These are phyloP conservation scores for Chloroceryle aenea DNA, from an alignment of 2,113 vertebrate genomes.

Conservation along the genomic window DNA sequence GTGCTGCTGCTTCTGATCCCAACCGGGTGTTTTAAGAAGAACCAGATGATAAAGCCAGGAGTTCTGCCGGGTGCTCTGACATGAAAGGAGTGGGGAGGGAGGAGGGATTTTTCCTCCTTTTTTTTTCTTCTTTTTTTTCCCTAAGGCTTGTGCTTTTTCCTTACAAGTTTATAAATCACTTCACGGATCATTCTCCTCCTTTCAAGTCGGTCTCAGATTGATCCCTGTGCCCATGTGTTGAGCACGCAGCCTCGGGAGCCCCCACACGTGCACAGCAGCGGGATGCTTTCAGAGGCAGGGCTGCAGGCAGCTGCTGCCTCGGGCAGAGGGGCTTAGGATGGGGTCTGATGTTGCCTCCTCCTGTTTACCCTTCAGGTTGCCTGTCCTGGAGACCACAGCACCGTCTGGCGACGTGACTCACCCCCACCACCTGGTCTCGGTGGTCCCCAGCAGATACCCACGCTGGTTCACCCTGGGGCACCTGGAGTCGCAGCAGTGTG, in stretches of 20 bases:
- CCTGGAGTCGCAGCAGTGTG: constrained; percentile 98
- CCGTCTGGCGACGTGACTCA: constrained; percentile 88
- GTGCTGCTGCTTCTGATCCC: background rate
- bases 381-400: constrained; percentile 91
- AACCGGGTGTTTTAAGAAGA: constrained; percentile 23
- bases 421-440: constrained; percentile 93
- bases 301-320: background rate
- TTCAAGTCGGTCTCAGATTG: constrained; percentile 55
- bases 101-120: background rate
- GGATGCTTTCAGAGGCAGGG: background rate
- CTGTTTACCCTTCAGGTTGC: constrained; percentile 81
- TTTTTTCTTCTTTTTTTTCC: background rate
- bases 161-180: constrained; percentile 66
- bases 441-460: constrained; percentile 94
- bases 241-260: background rate
- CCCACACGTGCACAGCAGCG: background rate
- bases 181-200: constrained; percentile 10
- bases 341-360: constrained; percentile 20
- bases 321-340: background rate
- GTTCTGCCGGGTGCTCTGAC: background rate
- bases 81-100: constrained; percentile 16
- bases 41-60: constrained; percentile 56
- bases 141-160: constrained; percentile 30
- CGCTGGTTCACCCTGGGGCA: constrained; percentile 99
- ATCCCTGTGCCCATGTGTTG: constrained; percentile 45